These are phyloP conservation scores for Hyles lineata DNA, from an alignment of 2,888 invertebrate genomes.

Conservation along the genomic window DNA sequence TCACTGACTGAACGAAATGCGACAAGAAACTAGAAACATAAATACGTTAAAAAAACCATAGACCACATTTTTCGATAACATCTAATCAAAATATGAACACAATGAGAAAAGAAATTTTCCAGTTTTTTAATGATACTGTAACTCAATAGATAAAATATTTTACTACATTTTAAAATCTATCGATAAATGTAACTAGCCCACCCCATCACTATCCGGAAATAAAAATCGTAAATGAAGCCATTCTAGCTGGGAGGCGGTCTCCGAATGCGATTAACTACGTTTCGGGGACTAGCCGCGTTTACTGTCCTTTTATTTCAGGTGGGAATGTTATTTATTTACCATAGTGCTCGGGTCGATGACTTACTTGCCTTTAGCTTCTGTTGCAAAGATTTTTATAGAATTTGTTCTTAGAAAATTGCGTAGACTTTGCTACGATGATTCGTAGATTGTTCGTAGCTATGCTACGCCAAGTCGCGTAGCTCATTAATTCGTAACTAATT, in stretches of 20 bases:
- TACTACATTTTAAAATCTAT: neutral
- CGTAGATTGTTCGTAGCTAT: neutral
- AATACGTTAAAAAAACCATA: too few species aligned
- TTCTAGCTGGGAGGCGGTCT: conserved; percentile 74
- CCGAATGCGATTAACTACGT: conserved; percentile 81
- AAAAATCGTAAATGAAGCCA: conserved; percentile 85
- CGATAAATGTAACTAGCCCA: conserved; percentile 29
- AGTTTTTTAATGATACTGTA: too few species aligned
- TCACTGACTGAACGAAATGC: too few species aligned
- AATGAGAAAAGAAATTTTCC: too few species aligned
- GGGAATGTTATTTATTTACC: conserved; percentile 72
- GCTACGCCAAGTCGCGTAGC: neutral
- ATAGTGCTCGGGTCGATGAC: conserved; percentile 47
- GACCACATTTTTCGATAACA: too few species aligned
- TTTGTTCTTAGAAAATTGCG: neutral
- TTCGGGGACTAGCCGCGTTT: conserved; percentile 74
- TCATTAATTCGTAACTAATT: neutral
- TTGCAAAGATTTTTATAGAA: conserved; percentile 1
- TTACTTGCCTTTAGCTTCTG: conserved; percentile 30
- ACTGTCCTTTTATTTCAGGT: conserved; percentile 84
- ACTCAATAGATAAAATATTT: too few species aligned
- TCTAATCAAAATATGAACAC: too few species aligned
- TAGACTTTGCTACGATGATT: neutral
- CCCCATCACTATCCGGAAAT: conserved; percentile 72
- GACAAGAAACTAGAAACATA: too few species aligned